Base-by-base conservation (phyloP, 2,797 vertebrate genomes). In the Bradypodion pumilum region DNA sequence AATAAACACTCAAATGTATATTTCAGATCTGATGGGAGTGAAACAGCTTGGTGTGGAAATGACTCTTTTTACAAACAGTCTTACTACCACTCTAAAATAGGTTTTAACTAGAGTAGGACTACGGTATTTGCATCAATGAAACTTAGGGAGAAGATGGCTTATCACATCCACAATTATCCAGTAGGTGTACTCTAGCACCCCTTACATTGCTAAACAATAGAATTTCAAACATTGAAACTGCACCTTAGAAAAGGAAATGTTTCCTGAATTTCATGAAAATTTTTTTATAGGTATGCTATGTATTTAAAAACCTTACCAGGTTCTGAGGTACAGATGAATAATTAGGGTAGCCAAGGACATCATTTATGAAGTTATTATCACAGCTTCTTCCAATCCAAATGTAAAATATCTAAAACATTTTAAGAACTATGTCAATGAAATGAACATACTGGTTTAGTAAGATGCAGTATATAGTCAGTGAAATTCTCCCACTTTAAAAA, bases 331-430 rank as follows among this genome's bases (percentile, higher is more conserved):
- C 85, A 10, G 98, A 97, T 3, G 97, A 93, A 90, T 97, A 98
- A 96, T 96, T 96, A 6, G 97, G 96, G 87, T 89, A 97, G 59
- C 98, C 98, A 84, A 99, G 95, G 42, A 99, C 97, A 25, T 99
- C 97, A 84, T 96, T 95, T 90, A 99, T 96, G 93, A 99, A 99
- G 89, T 91, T 94, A 86, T 94, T 96, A 40, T 94, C 96, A 94
- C 98, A 99, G 94, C 93, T 93, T 93, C 96, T 98, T 42, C 98
- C 98, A 89, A 99, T 94, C 98, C 98, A 99, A 91, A 99, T 92
- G 87, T 98, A 99, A 90, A 99, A 97, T 82, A 95, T 91, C 99
- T 99, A 93, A 2, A 92, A 89, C 6, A 42, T 21, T 32, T 62
- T 62, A 94, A 52, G 93, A 82, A 72, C 1, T 29, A 44, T 89